Base-by-base conservation (phyloP, 2,888 invertebrate genomes). In the Melipona beecheii region DNA sequence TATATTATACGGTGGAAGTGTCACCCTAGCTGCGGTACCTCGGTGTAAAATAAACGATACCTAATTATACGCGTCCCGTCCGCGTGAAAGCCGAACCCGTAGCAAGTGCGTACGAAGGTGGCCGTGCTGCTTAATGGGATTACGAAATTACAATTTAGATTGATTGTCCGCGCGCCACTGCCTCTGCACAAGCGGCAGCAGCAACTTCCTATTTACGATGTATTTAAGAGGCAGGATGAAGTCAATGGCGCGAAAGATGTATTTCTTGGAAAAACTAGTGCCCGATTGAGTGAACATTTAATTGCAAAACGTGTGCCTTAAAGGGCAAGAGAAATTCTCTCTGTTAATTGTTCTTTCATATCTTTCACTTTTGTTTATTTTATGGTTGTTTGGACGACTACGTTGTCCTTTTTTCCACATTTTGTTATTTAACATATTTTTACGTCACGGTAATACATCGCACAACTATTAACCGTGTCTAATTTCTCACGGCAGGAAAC, bases 1-100 rank as follows among this genome's bases (percentile, higher is more conserved):
- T 85, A 84, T 72, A 87, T 84, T 81, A 78, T 70, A 75, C 69
- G 71, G 72, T 81, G 82, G 80, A 84, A 79, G 56, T 76, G 85
- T 88, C 91, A 89, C 90, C 91, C 90, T 87, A 91, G 83, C 83
- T 82, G 74, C 74, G 81, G 69, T 81, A 89, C 86, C 89, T 78
- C 90, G 91, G 89, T 93, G 93, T 93, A 93, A 94, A 94, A 94
- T 94, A 94, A 94, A 93, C 93, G 94, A 92, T 91, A 91, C 90
- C 93, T 94, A 94, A 94, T 94, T 94, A 94, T 92, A 92, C 92
- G 91, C 91, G 90, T 91, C 90, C 91, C 81, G 82, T 83, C 78
- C 79, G 80, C 82, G 88, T 83, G 81, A 87, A 85, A 88, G 75
- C 82, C 82, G 84, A 88, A 86, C 86, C 76, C 79, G 72, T 19